Evolutionary conservation across 2,888 invertebrate species (phyloP), one percentile per base, ranked within the genome.

Genomic region (Caenorhabditis imperialis): DNA sequence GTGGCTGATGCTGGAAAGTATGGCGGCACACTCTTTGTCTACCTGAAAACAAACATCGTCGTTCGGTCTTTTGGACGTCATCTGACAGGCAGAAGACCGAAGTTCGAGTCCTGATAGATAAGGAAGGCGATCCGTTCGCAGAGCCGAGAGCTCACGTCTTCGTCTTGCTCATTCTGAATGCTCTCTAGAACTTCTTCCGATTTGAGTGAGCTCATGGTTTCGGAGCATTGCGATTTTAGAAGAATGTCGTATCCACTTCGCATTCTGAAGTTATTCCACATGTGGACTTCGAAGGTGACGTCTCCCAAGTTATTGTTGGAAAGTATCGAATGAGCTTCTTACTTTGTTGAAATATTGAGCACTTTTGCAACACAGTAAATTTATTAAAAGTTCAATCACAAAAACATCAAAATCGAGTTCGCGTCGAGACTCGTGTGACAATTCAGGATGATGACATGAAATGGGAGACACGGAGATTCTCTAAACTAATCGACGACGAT

Each of bases 321-420:
- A 27, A 4, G 22, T 25, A 10, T 3, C 3, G 5, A 40, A 18
- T 40, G 20, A 6, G 5, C 3, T 18, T 40, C 18, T 40, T 16
- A 25, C n/a, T 12, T 25, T 20, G 20, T 3, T 30, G n/a, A n/a
- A 51, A 7, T 14, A 33, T 18, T 14, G 27, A 16, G 18, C 33
- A 35, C 25, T 23, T 25, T 50, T 18, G 65, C 57, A 65, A 65
- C 65, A 61, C 48, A 35, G 65, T 53, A n/a, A 47, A 20, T 65
- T 65, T 65, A 55, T 57, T 65, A 35, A 63, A 40, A 50, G 40
- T 57, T 48, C 58, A 37, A 69, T 69, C 57, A 69, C 69, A 58
- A 53, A 69, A 69, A 27, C 35, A 25, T 57, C 42, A 25, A 50
- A 30, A 35, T 16, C 44, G 37, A 51, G 38, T 37, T 38, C 14